These are phyloP conservation scores for Ridgeia piscesae DNA, from an alignment of 1,140 invertebrate genomes.

Conservation along the genomic window DNA sequence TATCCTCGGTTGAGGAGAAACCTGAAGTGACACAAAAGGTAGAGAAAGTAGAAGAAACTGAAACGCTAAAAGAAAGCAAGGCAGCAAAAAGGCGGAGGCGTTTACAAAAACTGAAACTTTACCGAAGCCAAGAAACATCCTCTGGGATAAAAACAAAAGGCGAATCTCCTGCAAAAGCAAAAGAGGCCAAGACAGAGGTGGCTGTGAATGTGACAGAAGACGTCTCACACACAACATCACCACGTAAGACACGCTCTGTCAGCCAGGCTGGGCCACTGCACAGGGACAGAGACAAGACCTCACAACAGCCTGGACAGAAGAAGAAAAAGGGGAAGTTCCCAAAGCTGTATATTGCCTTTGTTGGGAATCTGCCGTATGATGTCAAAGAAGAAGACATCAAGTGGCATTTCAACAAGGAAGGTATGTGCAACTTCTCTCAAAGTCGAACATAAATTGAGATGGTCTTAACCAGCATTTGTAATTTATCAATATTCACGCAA, in stretches of 20 bases:
- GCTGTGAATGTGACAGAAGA: neutral
- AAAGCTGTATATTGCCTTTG: slow-evolving; percentile 43
- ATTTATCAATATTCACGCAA: neutral
- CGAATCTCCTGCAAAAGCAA: slow-evolving; percentile 1
- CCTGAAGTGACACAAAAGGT: neutral
- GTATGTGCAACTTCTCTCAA: slow-evolving; percentile 29
- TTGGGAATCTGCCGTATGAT: slow-evolving; percentile 46
- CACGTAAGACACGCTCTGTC: neutral
- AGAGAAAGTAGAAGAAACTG: neutral
- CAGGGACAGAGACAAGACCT: neutral
- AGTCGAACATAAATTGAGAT: neutral
- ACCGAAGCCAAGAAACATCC: neutral
- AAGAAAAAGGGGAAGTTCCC: slow-evolving; percentile 17
- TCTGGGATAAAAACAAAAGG: neutral
- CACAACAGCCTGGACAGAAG: neutral
- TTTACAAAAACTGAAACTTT: slow-evolving; percentile 1
- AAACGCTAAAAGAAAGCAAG: slow-evolving; percentile 6
- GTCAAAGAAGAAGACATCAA: slow-evolving; percentile 44
- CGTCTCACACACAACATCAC: neutral
- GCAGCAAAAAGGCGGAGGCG: neutral
- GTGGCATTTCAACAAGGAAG: slow-evolving; percentile 49
- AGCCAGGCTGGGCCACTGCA: neutral
- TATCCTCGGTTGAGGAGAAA: neutral
- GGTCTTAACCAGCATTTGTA: neutral
- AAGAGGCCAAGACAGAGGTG: neutral